Base-by-base conservation (phyloP, 2,888 invertebrate species). In the Dyspetes luteomarginatus region DNA sequence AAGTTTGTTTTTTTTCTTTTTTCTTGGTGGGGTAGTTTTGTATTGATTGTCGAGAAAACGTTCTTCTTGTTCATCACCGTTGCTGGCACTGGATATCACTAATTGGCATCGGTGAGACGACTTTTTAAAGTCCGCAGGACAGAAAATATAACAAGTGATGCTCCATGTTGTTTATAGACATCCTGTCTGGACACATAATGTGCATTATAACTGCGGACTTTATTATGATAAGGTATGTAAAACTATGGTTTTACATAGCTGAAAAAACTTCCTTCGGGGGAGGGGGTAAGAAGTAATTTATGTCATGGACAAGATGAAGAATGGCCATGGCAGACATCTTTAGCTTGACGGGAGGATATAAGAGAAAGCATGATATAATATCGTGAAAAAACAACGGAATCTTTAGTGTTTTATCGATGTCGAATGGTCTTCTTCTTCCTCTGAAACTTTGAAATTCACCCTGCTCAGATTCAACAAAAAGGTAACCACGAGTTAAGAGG, bases 21-120 rank as follows among this genome's bases (percentile, higher is more conserved):
- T 68, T 7, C 36, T 68, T 7, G 22, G 28, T 28, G 50, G 17
- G 28, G 24, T 19, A 15, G 19, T 43, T 62, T 65, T 64, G 15
- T 2, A 9, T 48, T 41, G 17, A 7, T 45, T 64, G 26, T 30
- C 30, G 36, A 26, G 5, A 43, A 15, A 9, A 50, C 30, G 9
- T 19, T 55, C 12, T 26, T n/a, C 55, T 55, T 26, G 55, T 55
- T 15, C 55, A 5, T 17, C 19, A 9, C 50, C 17, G 50, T 50
- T 17, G 7, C 1, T 26, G 12, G 55, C 55, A 55, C 24, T 4
- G 26, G n/a, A 1, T 2, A 26, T 55, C 26, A 28, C 45, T 48
- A 65, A 65, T 65, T 65, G 15, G 65, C 36, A 15, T 5, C 4
- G 55, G 24, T 30, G 22, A 30, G 12, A 24, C 62, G 62, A 36